These are phyloP conservation scores for Oryctes rhinoceros DNA, from an alignment of 1,140 invertebrate species.

Conservation along the genomic window DNA sequence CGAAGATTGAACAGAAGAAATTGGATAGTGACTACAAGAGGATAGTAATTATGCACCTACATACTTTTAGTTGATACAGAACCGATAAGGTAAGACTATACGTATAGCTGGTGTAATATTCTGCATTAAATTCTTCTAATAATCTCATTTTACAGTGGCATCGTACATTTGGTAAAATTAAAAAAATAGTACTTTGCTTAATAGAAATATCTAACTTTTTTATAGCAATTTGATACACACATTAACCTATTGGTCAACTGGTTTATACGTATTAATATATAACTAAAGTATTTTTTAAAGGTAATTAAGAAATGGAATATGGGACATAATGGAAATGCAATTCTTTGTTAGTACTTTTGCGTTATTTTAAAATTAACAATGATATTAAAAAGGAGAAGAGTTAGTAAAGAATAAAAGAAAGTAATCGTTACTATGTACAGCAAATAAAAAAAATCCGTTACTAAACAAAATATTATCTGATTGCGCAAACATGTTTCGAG, in stretches of 20 bases:
- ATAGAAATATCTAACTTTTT: neutral
- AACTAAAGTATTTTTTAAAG: neutral
- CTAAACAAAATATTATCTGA: neutral
- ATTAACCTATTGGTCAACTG: neutral
- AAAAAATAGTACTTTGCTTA: neutral
- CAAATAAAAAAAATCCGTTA: neutral
- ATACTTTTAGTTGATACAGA: too few relatives aligned
- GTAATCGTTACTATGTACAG: neutral
- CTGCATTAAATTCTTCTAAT: too few relatives aligned
- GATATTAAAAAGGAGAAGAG: neutral
- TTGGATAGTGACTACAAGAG: too few relatives aligned
- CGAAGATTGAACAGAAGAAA: too few relatives aligned
- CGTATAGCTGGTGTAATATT: too few relatives aligned
- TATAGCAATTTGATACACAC: neutral
- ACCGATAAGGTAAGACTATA: too few relatives aligned
- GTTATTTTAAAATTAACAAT: neutral
- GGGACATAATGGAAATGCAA: neutral
- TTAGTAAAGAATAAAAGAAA: neutral
- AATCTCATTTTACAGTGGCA: too few relatives aligned
- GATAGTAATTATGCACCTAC: too few relatives aligned
- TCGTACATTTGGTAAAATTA: too few relatives aligned
- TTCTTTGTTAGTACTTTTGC: neutral
- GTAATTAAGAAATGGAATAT: neutral
- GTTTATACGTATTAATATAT: neutral
- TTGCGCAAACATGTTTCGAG: too few relatives aligned